phyloP scores from a whole-genome alignment of 2,797 vertebrate species.

The Rhadinocentrus ornatus region DNA sequence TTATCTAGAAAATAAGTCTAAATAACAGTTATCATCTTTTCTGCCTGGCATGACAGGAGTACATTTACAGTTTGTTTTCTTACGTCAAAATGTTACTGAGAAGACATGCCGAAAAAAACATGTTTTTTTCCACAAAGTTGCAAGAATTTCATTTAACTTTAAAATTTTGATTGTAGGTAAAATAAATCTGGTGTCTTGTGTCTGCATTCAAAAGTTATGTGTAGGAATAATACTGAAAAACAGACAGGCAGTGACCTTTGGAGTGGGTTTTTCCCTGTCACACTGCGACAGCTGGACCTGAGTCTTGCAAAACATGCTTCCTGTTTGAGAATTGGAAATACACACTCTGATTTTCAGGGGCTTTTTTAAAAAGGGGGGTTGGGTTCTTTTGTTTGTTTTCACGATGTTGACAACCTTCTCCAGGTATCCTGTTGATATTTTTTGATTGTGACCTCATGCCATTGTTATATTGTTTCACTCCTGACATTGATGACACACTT shows the following conservation, averaged over 20 bases:
- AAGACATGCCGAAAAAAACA: conserved; percentile 3
- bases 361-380: conserved; percentile 6
- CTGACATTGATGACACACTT: conserved; percentile 38
- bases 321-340: conserved; percentile 73
- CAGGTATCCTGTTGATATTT: conserved; percentile 75
- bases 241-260: conserved; percentile 51
- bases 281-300: conserved; percentile 68
- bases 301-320: conserved; percentile 71
- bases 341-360: conserved; percentile 46
- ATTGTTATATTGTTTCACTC: conserved; percentile 75
- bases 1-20: background rate
- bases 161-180: conserved; percentile 6
- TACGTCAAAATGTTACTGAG: conserved; percentile 8
- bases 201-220: conserved; percentile 3
- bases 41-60: conserved; percentile 10
- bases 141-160: conserved; percentile 16
- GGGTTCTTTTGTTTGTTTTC: conserved; percentile 48
- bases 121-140: conserved; percentile 16
- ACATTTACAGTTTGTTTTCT: conserved; percentile 7
- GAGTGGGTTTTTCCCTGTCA: conserved; percentile 69
- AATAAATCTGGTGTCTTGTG: conserved; percentile 9
- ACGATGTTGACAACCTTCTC: conserved; percentile 65
- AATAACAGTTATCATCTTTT: background rate
- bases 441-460: conserved; percentile 71
- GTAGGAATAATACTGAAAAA: conserved; percentile 25